A percentile compares a stretch with the other conserved stretches of the same genome.
These are phyloP conservation scores for Eurytoma californica DNA, from an alignment of 2,888 invertebrate genomes.

Conservation along the genomic window DNA sequence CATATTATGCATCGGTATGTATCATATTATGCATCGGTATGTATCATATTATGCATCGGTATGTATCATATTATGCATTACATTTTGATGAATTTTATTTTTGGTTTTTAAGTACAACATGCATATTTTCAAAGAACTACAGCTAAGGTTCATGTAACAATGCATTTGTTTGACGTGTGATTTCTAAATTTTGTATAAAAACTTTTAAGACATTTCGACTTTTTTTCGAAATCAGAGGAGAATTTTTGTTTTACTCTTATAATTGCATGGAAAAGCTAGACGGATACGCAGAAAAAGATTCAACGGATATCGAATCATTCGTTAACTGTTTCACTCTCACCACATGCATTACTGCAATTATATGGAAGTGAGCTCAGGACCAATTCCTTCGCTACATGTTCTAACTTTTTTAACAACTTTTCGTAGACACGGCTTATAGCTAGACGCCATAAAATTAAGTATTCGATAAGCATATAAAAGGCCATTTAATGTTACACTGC, in stretches of 20 bases:
- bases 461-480: constrained; percentile 46
- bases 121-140: constrained; percentile 14
- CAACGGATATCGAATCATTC: constrained; percentile 2
- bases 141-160: constrained; percentile 29
- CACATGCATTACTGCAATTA: neutral
- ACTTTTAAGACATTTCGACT: constrained; percentile 4
- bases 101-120: too few species aligned
- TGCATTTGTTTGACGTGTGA: constrained; percentile 27
- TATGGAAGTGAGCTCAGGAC: constrained; percentile 27
- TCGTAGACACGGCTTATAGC: constrained; percentile 29
- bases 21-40: neutral
- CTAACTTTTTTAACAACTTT: constrained; percentile 18
- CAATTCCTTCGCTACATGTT: constrained; percentile 35
- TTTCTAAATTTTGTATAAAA: constrained; percentile 30
- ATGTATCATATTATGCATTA: neutral
- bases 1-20: constrained; percentile 15
- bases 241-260: neutral
- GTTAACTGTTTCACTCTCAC: constrained; percentile 6
- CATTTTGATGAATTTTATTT: neutral
- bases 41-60: constrained; percentile 7
- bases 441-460: constrained; percentile 39
- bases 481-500: constrained; percentile 41
- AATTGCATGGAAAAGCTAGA: constrained; percentile 22
- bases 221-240: constrained; percentile 11
- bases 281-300: constrained; percentile 13